Evolutionary conservation across 2,797 vertebrate genomes (phyloP), one percentile per base, ranked within the genome.

Genomic region (Salmo trutta): DNA sequence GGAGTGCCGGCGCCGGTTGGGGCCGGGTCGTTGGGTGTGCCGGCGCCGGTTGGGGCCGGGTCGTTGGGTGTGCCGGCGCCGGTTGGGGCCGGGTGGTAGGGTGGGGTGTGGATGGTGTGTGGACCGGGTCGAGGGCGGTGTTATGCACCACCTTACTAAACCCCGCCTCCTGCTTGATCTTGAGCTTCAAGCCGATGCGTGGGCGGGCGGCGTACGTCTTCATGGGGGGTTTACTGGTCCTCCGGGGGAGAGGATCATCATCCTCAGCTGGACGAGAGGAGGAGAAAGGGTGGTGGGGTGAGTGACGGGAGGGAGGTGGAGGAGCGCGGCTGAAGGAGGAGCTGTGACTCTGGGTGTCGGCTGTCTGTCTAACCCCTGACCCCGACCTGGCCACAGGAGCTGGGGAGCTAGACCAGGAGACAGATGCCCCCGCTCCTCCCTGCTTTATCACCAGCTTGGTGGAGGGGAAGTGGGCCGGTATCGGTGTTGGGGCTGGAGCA

Each of bases 111-210:
- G n/a, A 62, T 19, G 56, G 7, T 31, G 96, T 95, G 89, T 98
- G 96, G 75, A 97, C 92, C 0, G 97, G 97, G 85, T 98, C 97
- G 87, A 98, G 85, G 3, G 97, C 97, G 0, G 97, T 98, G 91
- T 99, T 99, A 90, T 98, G 97, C 27, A 99, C 95, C 29, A 99
- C 97, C 82, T 98, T 98, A 81, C 96, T 96, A 75, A 97, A 94
- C 1, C 97, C 97, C 0, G 96, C 97, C 70, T 98, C 97, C 88
- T 99, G 97, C 79, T 98, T 99, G 91, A 98, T 99, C 91, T 99
- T 98, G 5, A 99, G 88, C 89, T 99, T 99, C 79, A 99, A 90
- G 29, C 97, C 96, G 0, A 98, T 97, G 47, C 97, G 93, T 74
- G 96, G 95, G 0, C 97, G 96, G 0, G 97, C 97, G 90, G 98